Evolutionary conservation across 1,140 invertebrate species (phyloP).

Genomic region (Drosophila micromelanica): DNA sequence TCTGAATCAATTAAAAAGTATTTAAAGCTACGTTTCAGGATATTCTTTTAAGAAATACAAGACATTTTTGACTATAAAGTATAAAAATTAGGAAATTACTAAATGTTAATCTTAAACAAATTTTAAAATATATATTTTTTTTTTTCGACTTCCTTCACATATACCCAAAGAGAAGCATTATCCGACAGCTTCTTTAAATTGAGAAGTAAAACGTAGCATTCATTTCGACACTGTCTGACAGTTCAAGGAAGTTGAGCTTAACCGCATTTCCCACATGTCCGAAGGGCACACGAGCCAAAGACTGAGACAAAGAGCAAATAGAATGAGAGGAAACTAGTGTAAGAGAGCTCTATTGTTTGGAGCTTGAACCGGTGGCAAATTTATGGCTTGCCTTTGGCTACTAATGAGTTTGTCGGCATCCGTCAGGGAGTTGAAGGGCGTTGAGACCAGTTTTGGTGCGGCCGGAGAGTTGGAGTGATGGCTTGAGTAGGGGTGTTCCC

Average conservation of each 20-base stretch:
- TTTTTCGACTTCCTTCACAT: too few relatives aligned
- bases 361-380: constrained; percentile 67
- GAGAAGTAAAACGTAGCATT: not conserved
- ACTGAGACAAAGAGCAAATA: constrained; percentile 4
- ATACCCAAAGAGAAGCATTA: not conserved
- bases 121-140: too few relatives aligned
- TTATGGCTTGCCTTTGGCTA: constrained; percentile 77
- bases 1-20: too few relatives aligned
- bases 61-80: too few relatives aligned
- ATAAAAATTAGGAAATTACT: too few relatives aligned
- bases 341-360: constrained; percentile 35
- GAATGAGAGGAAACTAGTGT: not conserved
- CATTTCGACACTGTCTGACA: constrained; percentile 45
- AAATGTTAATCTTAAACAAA: too few relatives aligned
- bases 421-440: constrained; percentile 42
- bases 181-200: not conserved
- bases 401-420: constrained; percentile 82
- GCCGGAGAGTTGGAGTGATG: constrained; percentile 1
- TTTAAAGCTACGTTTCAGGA: too few relatives aligned
- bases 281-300: constrained; percentile 34
- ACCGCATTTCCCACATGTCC: constrained; percentile 59
- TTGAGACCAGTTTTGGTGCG: constrained; percentile 2
- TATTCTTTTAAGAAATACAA: too few relatives aligned
- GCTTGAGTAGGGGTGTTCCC: not conserved
- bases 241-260: constrained; percentile 63